These are phyloP conservation scores for Cavia aperea DNA, from an alignment of 2,113 vertebrate species.

Conservation along the genomic window DNA sequence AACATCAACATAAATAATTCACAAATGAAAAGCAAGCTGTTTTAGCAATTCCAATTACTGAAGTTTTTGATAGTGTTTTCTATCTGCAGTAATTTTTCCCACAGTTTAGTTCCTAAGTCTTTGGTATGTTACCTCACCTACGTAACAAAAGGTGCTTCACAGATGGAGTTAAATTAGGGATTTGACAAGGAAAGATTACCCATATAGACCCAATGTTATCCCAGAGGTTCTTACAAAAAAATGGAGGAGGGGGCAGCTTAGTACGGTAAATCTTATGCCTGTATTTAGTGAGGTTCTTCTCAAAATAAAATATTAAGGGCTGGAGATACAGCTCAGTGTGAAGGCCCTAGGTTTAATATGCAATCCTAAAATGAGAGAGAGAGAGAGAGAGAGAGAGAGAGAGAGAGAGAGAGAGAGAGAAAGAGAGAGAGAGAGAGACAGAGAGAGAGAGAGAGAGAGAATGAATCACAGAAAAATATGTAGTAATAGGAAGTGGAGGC, in stretches of 20 bases:
- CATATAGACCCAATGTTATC: neutral
- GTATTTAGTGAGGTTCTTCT: neutral
- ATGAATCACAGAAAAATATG: neutral
- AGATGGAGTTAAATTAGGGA: neutral
- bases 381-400: neutral
- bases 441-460: too few species aligned
- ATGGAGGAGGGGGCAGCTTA: neutral
- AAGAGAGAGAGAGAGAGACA: neutral
- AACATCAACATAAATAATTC: neutral
- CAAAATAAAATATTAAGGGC: neutral
- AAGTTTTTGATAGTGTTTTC: neutral
- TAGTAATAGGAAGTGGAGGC: neutral
- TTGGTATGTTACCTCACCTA: neutral
- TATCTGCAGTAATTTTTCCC: neutral
- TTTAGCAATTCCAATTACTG: neutral
- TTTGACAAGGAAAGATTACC: neutral
- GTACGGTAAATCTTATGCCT: neutral
- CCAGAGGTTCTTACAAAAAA: neutral
- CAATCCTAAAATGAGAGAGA: neutral
- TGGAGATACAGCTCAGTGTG: neutral
- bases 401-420: too few species aligned
- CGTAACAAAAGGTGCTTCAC: neutral
- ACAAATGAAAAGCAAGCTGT: neutral
- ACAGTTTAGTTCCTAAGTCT: neutral
- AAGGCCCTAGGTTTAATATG: neutral